Percentiles rank a stretch among this genome's conserved stretches.
These are phyloP conservation scores for Dolichotis patagonum DNA, from an alignment of 2,113 vertebrate genomes.

Conservation along the genomic window DNA sequence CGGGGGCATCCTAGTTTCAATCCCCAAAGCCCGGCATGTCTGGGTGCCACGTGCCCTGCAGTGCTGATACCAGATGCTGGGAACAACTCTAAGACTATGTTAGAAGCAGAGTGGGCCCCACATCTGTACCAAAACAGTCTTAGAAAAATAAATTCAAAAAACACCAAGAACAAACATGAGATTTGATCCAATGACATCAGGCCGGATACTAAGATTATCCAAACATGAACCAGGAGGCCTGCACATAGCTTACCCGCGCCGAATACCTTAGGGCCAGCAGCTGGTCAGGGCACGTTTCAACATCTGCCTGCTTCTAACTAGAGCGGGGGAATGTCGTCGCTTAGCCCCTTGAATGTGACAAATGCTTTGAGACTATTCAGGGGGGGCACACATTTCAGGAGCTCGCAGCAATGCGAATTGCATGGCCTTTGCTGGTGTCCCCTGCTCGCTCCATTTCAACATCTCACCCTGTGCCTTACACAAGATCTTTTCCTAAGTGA, in stretches of 20 bases:
- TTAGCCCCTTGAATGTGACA: not conserved
- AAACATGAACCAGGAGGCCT: slow-evolving; percentile 45
- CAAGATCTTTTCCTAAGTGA: not conserved
- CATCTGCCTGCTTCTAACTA: slow-evolving; percentile 1
- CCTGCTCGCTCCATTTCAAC: not conserved
- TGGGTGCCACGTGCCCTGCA: not conserved
- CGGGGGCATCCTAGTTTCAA: not conserved
- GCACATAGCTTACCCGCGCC: not conserved
- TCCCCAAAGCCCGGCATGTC: not conserved
- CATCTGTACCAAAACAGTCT: not conserved
- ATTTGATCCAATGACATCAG: not conserved
- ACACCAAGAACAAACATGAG: slow-evolving; percentile 21
- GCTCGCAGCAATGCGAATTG: not conserved
- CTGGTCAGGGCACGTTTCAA: slow-evolving; percentile 4
- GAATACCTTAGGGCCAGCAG: not conserved
- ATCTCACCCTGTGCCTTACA: not conserved
- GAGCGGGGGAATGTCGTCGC: not conserved
- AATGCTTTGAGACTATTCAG: not conserved
- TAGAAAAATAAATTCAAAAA: slow-evolving; percentile 54
- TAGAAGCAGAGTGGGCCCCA: not conserved
- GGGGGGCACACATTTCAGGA: not conserved
- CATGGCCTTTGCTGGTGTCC: not conserved
- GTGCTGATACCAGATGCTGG: not conserved
- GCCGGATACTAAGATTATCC: not conserved
- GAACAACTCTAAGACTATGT: not conserved